These are phyloP conservation scores for Aradus depressus DNA, from an alignment of 2,888 invertebrate genomes.

Conservation along the genomic window DNA sequence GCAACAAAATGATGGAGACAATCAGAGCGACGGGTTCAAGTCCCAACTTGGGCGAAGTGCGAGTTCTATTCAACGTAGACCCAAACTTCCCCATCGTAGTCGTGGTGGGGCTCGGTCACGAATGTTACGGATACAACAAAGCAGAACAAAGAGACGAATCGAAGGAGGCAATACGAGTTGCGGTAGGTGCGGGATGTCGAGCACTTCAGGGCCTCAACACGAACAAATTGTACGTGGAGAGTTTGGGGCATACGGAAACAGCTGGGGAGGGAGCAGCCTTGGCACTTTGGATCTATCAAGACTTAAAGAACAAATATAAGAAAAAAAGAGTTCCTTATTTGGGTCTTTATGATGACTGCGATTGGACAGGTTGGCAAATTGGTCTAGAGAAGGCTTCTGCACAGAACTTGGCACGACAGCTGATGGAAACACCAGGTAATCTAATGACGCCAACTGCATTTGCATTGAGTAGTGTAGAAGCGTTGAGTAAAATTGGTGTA, in stretches of 20 bases:
- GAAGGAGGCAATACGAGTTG: constrained; percentile 61
- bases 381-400: constrained; percentile 62
- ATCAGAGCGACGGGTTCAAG: constrained; percentile 37
- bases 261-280: constrained; percentile 67
- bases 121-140: constrained; percentile 53
- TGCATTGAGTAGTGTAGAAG: constrained; percentile 53
- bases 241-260: constrained; percentile 67
- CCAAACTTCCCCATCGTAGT: constrained; percentile 53
- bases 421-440: constrained; percentile 74
- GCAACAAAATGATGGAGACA: constrained; percentile 21
- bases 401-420: constrained; percentile 63
- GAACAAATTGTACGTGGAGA: constrained; percentile 54
- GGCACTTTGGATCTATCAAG: constrained; percentile 57
- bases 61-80: constrained; percentile 54
- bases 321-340: constrained; percentile 38
- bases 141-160: constrained; percentile 61
- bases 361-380: constrained; percentile 57
- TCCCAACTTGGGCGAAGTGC: constrained; percentile 44
- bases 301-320: constrained; percentile 41
- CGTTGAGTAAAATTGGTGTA: constrained; percentile 43
- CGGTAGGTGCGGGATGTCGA: constrained; percentile 50
- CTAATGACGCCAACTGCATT: constrained; percentile 66
- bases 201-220: constrained; percentile 45
- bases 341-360: constrained; percentile 51
- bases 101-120: constrained; percentile 59